Evolutionary conservation across 2,113 vertebrate species (phyloP).

Genomic region (Bambusicola thoracicus): DNA sequence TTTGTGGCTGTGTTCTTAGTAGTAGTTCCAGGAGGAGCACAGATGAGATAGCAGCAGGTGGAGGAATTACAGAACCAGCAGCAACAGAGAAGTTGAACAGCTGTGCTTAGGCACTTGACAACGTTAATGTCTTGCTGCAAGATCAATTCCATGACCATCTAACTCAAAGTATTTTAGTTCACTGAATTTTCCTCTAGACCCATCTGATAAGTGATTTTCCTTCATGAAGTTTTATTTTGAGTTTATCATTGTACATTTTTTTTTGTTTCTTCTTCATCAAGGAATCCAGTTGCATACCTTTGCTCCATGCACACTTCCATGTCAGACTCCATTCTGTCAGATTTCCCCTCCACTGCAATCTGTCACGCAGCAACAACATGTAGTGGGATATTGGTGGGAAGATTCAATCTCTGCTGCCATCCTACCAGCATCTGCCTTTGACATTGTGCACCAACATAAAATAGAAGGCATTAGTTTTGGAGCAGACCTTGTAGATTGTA

Average conservation of each 20-base stretch:
- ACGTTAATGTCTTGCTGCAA: neutral
- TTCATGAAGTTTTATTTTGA: neutral
- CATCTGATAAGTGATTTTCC: neutral
- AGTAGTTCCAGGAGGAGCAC: neutral
- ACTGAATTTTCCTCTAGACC: neutral
- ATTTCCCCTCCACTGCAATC: too few relatives aligned
- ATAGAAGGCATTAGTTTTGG: too few relatives aligned
- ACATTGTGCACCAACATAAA: too few relatives aligned
- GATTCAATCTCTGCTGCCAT: too few relatives aligned
- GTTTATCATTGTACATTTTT: neutral
- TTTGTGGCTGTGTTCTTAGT: neutral
- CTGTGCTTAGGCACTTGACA: neutral
- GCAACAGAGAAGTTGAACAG: neutral
- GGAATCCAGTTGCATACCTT: too few relatives aligned
- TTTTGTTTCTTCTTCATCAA: too few relatives aligned
- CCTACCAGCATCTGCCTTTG: too few relatives aligned
- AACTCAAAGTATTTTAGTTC: neutral
- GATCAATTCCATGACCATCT: neutral
- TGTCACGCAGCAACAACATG: too few relatives aligned
- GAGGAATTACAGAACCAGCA: constrained; percentile 3
- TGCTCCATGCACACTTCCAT: too few relatives aligned
- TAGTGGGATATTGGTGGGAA: too few relatives aligned
- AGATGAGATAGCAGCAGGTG: neutral
- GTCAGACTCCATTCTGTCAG: too few relatives aligned
- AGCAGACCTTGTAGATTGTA: neutral